These are phyloP conservation scores for Aselliscus stoliczkanus DNA, from an alignment of 2,797 vertebrate species.

Conservation along the genomic window DNA sequence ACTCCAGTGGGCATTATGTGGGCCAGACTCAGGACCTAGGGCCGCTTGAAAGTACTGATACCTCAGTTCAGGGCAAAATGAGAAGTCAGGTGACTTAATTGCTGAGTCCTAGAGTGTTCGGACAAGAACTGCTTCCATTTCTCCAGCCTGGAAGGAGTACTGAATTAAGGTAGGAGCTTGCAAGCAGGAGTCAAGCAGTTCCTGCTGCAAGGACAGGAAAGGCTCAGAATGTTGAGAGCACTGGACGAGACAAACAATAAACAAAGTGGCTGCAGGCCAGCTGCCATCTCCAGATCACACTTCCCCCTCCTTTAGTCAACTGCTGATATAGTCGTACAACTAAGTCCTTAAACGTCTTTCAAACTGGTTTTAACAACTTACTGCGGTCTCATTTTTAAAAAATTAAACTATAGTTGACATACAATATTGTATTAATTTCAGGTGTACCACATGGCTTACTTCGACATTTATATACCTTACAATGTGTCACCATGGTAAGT, in stretches of 20 bases:
- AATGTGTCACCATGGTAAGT: neutral
- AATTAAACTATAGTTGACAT: neutral
- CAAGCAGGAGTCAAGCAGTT: neutral
- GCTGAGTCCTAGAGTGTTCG: neutral
- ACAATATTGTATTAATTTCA: neutral
- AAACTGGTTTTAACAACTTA: neutral
- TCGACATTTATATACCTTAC: neutral
- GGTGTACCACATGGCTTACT: neutral
- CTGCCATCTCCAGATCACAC: neutral
- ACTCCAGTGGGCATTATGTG: too few species aligned
- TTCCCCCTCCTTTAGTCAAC: neutral
- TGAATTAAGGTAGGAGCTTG: neutral
- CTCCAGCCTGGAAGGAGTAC: neutral
- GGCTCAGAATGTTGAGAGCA: neutral
- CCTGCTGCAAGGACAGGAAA: neutral
- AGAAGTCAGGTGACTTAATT: neutral
- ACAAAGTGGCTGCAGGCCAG: neutral
- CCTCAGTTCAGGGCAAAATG: neutral
- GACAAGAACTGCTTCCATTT: neutral
- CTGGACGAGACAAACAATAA: neutral
- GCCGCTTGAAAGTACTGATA: neutral
- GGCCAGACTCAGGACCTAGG: neutral
- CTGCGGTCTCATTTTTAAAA: neutral
- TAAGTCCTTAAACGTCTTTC: neutral
- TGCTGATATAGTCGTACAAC: neutral